phyloP scores from a whole-genome alignment of 1,140 invertebrate genomes.

The Dinothrombium tinctorium region DNA sequence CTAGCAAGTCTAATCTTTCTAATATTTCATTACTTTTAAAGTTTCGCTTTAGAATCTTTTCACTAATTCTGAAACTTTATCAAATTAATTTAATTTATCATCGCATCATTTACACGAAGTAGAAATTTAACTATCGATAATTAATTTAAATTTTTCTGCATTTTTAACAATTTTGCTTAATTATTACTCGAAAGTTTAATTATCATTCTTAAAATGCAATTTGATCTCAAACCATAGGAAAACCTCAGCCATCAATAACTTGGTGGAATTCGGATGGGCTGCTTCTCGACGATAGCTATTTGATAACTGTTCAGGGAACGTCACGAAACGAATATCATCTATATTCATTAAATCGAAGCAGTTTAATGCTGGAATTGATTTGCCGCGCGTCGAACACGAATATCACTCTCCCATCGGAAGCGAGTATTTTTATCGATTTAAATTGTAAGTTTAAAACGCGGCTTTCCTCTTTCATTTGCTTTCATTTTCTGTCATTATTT shows the following conservation, averaged over 20 bases:
- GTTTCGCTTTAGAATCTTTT: too few species aligned
- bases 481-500: not conserved
- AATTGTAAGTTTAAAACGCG: conserved; percentile 18
- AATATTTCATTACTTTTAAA: too few species aligned
- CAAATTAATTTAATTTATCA: too few species aligned
- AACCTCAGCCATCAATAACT: conserved; percentile 17
- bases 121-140: too few species aligned
- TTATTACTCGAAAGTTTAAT: too few species aligned
- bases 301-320: conserved; percentile 13
- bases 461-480: not conserved
- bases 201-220: too few species aligned
- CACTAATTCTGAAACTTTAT: too few species aligned
- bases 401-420: conserved; percentile 28
- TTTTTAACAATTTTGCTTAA: too few species aligned
- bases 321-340: conserved; percentile 35
- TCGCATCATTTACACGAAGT: too few species aligned
- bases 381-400: conserved; percentile 60
- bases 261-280: conserved; percentile 17
- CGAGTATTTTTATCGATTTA: conserved; percentile 17
- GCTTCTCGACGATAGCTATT: conserved; percentile 16
- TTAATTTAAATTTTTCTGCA: too few species aligned
- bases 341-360: conserved; percentile 41
- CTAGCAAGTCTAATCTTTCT: too few species aligned
- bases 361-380: conserved; percentile 54
- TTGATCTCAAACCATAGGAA: too few species aligned